Evolutionary conservation across 2,113 vertebrate genomes (phyloP), one percentile per base, ranked within the genome.

Genomic region (Donacobius atricapilla): DNA sequence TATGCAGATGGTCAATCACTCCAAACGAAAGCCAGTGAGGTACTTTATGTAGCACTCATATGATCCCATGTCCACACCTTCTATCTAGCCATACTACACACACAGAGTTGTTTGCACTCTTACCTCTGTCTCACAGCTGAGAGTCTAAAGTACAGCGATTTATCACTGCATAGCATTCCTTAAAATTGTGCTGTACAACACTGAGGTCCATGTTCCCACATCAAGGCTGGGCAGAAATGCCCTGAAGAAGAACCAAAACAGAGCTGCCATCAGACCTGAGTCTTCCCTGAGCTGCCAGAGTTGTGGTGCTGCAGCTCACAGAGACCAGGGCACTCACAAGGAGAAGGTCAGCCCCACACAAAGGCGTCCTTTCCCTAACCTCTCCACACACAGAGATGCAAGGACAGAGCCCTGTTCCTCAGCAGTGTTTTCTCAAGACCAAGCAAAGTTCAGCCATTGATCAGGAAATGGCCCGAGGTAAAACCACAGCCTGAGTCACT

Each of bases 401-500:
- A 80, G 82, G 73, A 51, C 44, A 51, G 57, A 81, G 33, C 4
- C 0, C 4, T 48, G 82, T 2, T 90, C 87, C 90, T 50, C 30
- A 4, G 25, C 15, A 37, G 22, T 77, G 80, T 78, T 91, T 94
- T 94, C 81, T 45, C 78, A 83, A 72, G 79, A 89, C 77, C 50
- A 44, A 87, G 77, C 63, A 70, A 56, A 86, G 78, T 64, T 93
- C 86, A 85, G 65, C 35, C 30, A 18, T 89, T 84, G 66, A 83
- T 77, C 88, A 90, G 91, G 94, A 95, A 96, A 94, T 17, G 81
- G 81, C 79, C 89, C 33, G 78, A 64, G 69, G 89, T 72, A 93
- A 97, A 97, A 96, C 91, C 86, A 91, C 77, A 83, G 89, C 42
- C 84, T 90, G 92, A 97, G 89, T 96, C 96, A 97, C 70, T 63